A percentile compares a stretch with the other conserved stretches of the same genome.
These are phyloP conservation scores for Cerastis leucographa DNA, from an alignment of 2,888 invertebrate species.

Conservation along the genomic window DNA sequence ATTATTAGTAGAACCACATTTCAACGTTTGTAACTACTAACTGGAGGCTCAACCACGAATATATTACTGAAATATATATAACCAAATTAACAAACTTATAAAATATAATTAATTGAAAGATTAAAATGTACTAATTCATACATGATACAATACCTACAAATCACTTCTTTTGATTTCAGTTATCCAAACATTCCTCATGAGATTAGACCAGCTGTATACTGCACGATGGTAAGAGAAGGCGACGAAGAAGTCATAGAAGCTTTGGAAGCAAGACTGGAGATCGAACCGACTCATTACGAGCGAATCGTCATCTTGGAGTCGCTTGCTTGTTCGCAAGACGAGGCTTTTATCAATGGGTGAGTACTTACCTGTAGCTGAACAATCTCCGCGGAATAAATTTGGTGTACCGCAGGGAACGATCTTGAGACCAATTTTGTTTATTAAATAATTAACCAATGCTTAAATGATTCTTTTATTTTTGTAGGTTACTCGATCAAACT, in stretches of 20 bases:
- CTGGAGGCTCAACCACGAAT: not conserved
- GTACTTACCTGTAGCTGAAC: not conserved
- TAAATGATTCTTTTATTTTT: slow-evolving; percentile 20
- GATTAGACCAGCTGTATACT: slow-evolving; percentile 93
- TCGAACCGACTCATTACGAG: slow-evolving; percentile 93
- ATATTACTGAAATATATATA: not conserved
- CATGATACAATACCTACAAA: not conserved
- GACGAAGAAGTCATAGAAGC: slow-evolving; percentile 93
- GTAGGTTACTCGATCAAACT: slow-evolving; percentile 78
- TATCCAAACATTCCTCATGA: slow-evolving; percentile 86
- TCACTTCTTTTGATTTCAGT: slow-evolving; percentile 66
- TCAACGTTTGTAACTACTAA: not conserved
- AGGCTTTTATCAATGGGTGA: slow-evolving; percentile 87
- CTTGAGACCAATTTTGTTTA: not conserved
- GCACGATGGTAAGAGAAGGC: slow-evolving; percentile 93
- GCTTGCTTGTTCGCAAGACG: slow-evolving; percentile 93
- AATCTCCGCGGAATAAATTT: not conserved
- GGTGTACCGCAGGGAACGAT: not conserved
- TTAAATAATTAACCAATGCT: not conserved
- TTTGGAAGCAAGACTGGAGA: slow-evolving; percentile 91
- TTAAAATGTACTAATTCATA: not conserved
- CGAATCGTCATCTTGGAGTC: slow-evolving; percentile 93
- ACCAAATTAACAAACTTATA: not conserved
- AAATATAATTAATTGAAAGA: not conserved
- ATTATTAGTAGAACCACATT: not conserved